Conservation (phyloP, 2,113 vertebrate genomes). For the Suricata suricatta region DNA sequence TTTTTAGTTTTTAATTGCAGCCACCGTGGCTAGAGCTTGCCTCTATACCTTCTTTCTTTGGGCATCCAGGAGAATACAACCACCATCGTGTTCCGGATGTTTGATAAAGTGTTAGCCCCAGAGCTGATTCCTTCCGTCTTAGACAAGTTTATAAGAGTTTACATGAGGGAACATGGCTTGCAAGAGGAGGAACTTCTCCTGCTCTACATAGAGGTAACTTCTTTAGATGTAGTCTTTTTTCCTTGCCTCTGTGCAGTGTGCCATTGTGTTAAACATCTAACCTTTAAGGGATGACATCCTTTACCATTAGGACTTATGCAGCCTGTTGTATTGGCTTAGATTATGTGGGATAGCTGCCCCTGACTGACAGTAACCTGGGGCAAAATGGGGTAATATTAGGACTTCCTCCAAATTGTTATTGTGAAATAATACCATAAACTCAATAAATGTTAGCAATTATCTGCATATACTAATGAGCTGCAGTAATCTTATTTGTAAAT, state of each 20-base stretch:
- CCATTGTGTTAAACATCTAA: not conserved
- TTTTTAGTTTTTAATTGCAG: not conserved
- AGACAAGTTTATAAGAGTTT: constrained; percentile 90
- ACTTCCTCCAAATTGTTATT: not conserved
- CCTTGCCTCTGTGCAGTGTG: fast-evolving
- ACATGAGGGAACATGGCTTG: constrained; percentile 89
- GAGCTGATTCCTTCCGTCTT: constrained; percentile 91
- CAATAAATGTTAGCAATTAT: not conserved
- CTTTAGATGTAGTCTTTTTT: not conserved
- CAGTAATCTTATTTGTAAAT: not conserved
- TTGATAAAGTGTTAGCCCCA: constrained; percentile 94
- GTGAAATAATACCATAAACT: not conserved
- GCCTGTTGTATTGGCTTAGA: not conserved
- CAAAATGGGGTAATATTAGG: not conserved
- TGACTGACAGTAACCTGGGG: not conserved
- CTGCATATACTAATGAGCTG: not conserved
- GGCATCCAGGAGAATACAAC: constrained; percentile 87
- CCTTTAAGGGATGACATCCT: not conserved
- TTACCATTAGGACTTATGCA: not conserved
- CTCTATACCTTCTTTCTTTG: not conserved
- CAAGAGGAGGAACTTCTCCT: constrained; percentile 92
- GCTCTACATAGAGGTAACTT: constrained; percentile 93
- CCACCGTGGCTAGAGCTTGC: not conserved
- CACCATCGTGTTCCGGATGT: constrained; percentile 94
- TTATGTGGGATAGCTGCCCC: not conserved